phyloP scores from a whole-genome alignment of 2,113 vertebrate genomes.

The Bucco capensis region DNA sequence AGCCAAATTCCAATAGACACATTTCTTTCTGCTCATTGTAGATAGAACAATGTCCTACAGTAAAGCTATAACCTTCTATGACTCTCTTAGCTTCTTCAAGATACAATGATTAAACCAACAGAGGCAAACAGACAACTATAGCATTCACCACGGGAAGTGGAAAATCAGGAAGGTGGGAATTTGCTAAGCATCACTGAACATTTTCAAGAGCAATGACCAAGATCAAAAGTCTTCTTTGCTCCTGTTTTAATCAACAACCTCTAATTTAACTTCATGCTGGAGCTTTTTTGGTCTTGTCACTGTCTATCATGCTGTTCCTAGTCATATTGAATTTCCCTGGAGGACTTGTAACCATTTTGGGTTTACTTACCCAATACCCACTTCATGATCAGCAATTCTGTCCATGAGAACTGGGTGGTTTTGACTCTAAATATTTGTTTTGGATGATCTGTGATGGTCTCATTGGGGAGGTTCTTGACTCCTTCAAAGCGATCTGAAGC shows the following conservation, averaged over 20 bases:
- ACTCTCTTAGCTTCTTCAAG: neutral
- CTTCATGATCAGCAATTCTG: slow-evolving; percentile 96
- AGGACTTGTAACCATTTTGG: neutral
- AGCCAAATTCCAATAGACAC: neutral
- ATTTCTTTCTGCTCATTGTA: neutral
- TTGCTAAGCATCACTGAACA: neutral
- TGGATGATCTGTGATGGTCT: slow-evolving; percentile 93
- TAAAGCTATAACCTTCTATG: neutral
- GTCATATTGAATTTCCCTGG: neutral
- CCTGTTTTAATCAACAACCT: neutral
- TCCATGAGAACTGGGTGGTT: slow-evolving; percentile 98
- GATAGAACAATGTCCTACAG: neutral
- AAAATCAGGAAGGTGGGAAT: neutral
- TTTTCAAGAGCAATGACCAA: neutral
- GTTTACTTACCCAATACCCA: slow-evolving; percentile 91
- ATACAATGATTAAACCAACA: neutral
- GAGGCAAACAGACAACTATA: neutral
- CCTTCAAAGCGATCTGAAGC: slow-evolving; percentile 95
- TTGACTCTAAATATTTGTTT: slow-evolving; percentile 95
- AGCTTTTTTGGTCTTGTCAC: neutral
- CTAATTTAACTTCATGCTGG: neutral
- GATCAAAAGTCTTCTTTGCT: neutral
- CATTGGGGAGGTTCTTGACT: slow-evolving; percentile 92
- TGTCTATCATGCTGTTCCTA: neutral
- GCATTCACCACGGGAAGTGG: neutral